Base-by-base conservation (phyloP, 2,888 invertebrate genomes). In the Oscheius sp. region DNA sequence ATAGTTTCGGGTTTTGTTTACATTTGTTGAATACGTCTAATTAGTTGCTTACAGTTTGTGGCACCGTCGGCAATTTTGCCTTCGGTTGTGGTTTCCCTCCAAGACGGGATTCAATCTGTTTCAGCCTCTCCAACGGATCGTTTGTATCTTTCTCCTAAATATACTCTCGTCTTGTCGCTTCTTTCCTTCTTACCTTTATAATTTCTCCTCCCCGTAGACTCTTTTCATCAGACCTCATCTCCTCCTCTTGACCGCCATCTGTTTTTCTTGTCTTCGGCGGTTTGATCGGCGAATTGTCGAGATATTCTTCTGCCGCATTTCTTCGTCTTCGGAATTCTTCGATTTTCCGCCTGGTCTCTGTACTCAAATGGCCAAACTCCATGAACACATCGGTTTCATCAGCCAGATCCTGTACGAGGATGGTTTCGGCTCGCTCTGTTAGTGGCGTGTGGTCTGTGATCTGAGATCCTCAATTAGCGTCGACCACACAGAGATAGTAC, bases 321-420 rank as follows among this genome's bases (percentile, higher is more conserved):
- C 88, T 74, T 68, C 88, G 78, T 61, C 88, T 78, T 64, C 88
- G 75, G 79, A 88, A 88, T 69, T 88, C 88, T 72, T 88, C 87
- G 55, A 87, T 87, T 74, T 88, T 87, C 52, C 77, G 73, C 35
- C 87, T 76, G 5, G 82, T 85, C 52, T 81, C 80, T 3, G 76
- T 56, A 43, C 82, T 83, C 25, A 88, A 69, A 76, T 86, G 86
- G 21, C 86, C 84, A 69, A 87, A 88, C 70, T 88, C 88, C 87
- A 88, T 87, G 83, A 88, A 88, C 18, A 88, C 87, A 66, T 88
- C 88, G 27, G 87, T 85, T 72, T 88, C 88, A 64, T 88, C 87
- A 6, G 85, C 85, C 27, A 88, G 74, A 76, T 87, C 87, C 74
- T 88, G 88, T 12, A 88, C 88, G 9, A 87, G 70, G 83, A 88